Evolutionary conservation across 2,797 vertebrate genomes (phyloP).

Genomic region (Borostomias antarcticus): DNA sequence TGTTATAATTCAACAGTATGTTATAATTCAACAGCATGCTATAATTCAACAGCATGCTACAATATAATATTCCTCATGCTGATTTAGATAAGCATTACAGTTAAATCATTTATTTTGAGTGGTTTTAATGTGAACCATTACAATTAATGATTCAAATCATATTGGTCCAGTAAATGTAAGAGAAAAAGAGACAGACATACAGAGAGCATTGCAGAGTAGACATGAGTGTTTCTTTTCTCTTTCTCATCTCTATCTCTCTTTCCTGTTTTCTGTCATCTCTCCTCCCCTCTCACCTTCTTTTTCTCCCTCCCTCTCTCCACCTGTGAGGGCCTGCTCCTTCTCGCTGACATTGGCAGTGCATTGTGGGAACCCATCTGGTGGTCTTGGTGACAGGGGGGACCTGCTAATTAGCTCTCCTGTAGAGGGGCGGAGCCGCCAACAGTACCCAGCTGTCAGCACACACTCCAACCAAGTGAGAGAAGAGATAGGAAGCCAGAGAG

Average conservation of each 20-base stretch:
- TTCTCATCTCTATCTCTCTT: neutral
- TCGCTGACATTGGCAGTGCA: slow-evolving; percentile 57
- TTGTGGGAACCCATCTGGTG: slow-evolving; percentile 67
- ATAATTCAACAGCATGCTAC: neutral
- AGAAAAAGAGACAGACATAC: no score
- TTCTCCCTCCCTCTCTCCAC: slow-evolving; percentile 47
- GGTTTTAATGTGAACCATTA: neutral
- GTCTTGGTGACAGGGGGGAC: slow-evolving; percentile 68
- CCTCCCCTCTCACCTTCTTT: slow-evolving; percentile 14
- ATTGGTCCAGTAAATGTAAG: neutral
- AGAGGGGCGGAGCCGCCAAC: slow-evolving; percentile 62
- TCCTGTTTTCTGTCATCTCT: neutral
- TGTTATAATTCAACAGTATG: neutral
- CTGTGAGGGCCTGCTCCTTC: slow-evolving; percentile 57
- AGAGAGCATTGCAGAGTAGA: no score
- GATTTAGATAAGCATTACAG: neutral
- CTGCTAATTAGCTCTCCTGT: slow-evolving; percentile 78
- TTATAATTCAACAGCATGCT: neutral
- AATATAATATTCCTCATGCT: neutral
- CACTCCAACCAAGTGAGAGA: neutral
- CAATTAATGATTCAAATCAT: neutral
- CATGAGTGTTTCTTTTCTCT: no score
- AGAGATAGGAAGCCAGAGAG: neutral
- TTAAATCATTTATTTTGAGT: neutral
- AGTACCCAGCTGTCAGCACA: slow-evolving; percentile 68